A percentile compares a stretch with the other conserved stretches of the same genome.
These are phyloP conservation scores for Drosophila parvula DNA, from an alignment of 1,140 invertebrate species.

Conservation along the genomic window DNA sequence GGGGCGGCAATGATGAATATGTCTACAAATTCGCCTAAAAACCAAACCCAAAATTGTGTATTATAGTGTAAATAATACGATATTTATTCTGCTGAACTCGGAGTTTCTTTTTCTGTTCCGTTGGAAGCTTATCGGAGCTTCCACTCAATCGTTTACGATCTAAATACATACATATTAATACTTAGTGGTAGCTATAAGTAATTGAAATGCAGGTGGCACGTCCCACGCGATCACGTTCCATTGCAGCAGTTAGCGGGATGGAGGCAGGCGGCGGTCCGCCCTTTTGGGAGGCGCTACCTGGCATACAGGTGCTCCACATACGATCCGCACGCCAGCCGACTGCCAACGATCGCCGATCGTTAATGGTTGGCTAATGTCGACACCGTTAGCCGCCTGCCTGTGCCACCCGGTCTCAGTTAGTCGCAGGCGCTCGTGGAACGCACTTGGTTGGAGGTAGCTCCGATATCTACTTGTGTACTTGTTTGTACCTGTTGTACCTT, in stretches of 20 bases:
- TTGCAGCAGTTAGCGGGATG: conserved; percentile 37
- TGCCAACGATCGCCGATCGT: conserved; percentile 52
- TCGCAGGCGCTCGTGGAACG: conserved; percentile 44
- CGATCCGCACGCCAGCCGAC: conserved; percentile 55
- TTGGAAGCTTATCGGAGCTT: conserved; percentile 38
- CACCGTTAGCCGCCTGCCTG: conserved; percentile 55
- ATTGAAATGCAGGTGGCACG: conserved; percentile 63
- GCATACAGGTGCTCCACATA: conserved; percentile 63
- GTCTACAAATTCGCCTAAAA: conserved; percentile 41
- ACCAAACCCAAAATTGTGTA: conserved; percentile 18
- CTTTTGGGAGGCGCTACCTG: conserved; percentile 46
- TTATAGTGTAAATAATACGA: conserved; percentile 64
- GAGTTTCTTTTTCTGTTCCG: neutral
- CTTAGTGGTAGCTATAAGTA: conserved; percentile 4
- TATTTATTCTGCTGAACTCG: conserved; percentile 49
- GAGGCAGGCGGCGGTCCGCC: conserved; percentile 21
- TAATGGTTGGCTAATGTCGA: conserved; percentile 16
- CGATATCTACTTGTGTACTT: neutral
- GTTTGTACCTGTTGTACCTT: conserved; percentile 8
- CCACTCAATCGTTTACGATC: conserved; percentile 13
- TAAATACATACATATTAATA: neutral
- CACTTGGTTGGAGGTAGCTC: conserved; percentile 40
- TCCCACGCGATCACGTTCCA: conserved; percentile 63
- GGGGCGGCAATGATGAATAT: conserved; percentile 93
- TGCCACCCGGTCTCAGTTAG: conserved; percentile 39